Conservation (phyloP, 2,797 vertebrate species). For the Anabas testudineus region DNA sequence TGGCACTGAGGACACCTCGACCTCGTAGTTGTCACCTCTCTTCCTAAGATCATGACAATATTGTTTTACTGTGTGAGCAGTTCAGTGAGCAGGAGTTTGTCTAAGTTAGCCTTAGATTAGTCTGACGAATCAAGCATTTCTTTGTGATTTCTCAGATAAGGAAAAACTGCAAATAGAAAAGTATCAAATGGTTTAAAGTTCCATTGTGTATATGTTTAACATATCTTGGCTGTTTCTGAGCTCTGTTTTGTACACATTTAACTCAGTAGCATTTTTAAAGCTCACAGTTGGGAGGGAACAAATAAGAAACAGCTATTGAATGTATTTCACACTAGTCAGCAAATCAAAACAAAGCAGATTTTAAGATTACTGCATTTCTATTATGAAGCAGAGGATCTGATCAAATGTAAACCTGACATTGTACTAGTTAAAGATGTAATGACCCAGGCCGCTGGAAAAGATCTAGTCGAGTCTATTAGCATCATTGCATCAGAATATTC, state of each 20-base stretch:
- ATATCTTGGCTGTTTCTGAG: not conserved
- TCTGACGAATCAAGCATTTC: too few relatives aligned
- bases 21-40: too few relatives aligned
- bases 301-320: not conserved
- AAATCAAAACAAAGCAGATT: not conserved
- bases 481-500: slow-evolving; percentile 21
- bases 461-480: not conserved
- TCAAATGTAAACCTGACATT: not conserved
- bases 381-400: not conserved
- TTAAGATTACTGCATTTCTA: too few relatives aligned
- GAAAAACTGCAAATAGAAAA: not conserved
- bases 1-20: too few relatives aligned
- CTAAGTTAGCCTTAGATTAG: too few relatives aligned
- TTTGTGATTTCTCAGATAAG: too few relatives aligned
- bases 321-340: not conserved
- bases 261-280: not conserved
- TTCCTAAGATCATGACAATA: too few relatives aligned
- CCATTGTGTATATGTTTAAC: not conserved
- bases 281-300: not conserved
- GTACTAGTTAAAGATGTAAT: too few relatives aligned
- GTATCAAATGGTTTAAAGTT: not conserved
- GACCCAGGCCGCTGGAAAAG: not conserved
- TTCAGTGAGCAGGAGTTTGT: too few relatives aligned
- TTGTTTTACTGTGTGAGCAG: too few relatives aligned
- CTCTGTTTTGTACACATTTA: not conserved